Base-by-base conservation (phyloP, 2,113 vertebrate genomes). In the Myotis brandtii region DNA sequence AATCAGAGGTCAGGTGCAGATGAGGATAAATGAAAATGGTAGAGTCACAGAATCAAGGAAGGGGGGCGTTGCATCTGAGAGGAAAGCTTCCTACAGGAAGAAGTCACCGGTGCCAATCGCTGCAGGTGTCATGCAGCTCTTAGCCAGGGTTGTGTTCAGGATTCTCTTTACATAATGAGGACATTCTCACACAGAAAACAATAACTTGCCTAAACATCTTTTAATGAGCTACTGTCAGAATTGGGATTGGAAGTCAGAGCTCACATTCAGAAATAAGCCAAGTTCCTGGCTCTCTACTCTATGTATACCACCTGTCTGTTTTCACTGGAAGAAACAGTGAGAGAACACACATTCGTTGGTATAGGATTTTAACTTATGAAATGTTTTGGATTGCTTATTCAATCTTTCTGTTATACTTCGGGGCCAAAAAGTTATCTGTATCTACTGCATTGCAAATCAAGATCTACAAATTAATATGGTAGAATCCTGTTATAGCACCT, bases 261-360 rank as follows among this genome's bases (percentile, higher is more conserved):
- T 95, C 81, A 88, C 95, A 96, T 95, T 97, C 91, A 96, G 93
- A 96, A 94, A 91, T 77, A 91, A 92, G 88, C 97, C 95, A 96
- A 95, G 56, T 91, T 95, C 37, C 87, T 95, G 88, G 90, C 90
- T 98, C 59, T 75, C 67, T 88, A 20, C 54, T 97, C 76, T 96
- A 77, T 83, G 69, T 88, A 79, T 96, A 96, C 97, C 96, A 96
- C 97, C 96, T 96, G 97, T 90, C 96, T 97, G 96, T 96, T 97
- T 98, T 95, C 91, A 86, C 96, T 95, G 43, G 92, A 73, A 95
- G 72, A 70, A 96, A 82, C 46, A 89, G 97, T 95, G 97, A 97
- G 97, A 98, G 97, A 95, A 96, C 93, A 96, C 96, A 98, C 96
- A 98, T 93, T 97, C 95, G 93, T 96, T 91, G 96, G 88, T 94